phyloP scores from a whole-genome alignment of 1,140 invertebrate species.

The Diorhabda elongata region DNA sequence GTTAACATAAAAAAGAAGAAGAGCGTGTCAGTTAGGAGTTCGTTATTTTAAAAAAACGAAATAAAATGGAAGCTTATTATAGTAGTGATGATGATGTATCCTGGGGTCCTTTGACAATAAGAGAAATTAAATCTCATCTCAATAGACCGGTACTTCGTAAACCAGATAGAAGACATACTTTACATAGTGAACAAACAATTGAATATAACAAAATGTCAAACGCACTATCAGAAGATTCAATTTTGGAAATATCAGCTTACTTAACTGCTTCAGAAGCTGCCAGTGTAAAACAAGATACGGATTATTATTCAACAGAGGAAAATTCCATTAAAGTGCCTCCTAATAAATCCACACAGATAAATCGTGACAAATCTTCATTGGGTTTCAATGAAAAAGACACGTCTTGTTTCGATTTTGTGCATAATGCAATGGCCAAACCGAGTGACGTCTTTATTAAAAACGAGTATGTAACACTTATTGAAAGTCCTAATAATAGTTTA shows the following conservation, averaged over 20 bases:
- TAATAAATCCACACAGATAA: background rate
- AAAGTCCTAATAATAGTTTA: background rate
- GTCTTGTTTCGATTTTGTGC: background rate
- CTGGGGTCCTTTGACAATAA: conserved; percentile 4
- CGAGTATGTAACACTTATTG: background rate
- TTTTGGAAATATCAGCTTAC: conserved; percentile 1
- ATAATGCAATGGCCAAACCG: background rate
- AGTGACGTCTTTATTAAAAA: background rate
- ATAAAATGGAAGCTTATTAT: conserved; percentile 8
- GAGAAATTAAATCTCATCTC: conserved; percentile 7
- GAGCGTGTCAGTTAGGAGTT: background rate
- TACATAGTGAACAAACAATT: background rate
- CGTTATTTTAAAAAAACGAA: background rate
- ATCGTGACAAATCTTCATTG: background rate
- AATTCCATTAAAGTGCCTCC: background rate
- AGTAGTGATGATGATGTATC: conserved; percentile 9
- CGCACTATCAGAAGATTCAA: background rate
- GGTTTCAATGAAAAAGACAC: background rate
- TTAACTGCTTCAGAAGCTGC: conserved; percentile 5
- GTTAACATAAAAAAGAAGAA: background rate
- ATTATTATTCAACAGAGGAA: background rate
- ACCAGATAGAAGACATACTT: background rate
- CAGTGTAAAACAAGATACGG: background rate
- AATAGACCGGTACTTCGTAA: background rate
- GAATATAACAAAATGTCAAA: background rate